Conservation (phyloP, 2,113 vertebrate genomes). For the Cebidichthys violaceus region DNA sequence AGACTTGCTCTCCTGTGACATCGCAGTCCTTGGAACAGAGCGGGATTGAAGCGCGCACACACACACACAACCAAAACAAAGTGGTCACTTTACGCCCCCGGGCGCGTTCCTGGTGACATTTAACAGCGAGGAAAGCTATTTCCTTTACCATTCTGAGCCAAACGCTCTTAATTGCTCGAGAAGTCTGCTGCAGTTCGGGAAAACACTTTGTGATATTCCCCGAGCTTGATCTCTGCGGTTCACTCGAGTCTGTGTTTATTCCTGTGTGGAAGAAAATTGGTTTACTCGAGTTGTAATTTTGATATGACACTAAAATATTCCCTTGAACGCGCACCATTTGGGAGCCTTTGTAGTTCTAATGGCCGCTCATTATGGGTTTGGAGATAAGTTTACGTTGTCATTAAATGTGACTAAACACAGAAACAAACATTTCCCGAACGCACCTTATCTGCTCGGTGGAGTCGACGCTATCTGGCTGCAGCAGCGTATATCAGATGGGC, state of each 20-base stretch:
- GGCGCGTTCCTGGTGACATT: slow-evolving; percentile 88
- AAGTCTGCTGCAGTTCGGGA: slow-evolving; percentile 87
- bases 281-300: slow-evolving; percentile 85
- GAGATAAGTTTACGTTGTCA: slow-evolving; percentile 82
- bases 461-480: slow-evolving; percentile 53
- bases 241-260: slow-evolving; percentile 88
- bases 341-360: slow-evolving; percentile 82
- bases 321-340: slow-evolving; percentile 79
- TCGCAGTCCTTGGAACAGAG: slow-evolving; percentile 52
- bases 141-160: slow-evolving; percentile 88
- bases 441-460: slow-evolving; percentile 81
- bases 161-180: slow-evolving; percentile 89
- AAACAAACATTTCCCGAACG: slow-evolving; percentile 82
- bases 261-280: slow-evolving; percentile 83
- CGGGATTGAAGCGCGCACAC: slow-evolving; percentile 64
- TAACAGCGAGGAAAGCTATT: slow-evolving; percentile 91
- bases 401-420: slow-evolving; percentile 79
- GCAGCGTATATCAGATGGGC: slow-evolving; percentile 68
- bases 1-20: slow-evolving; percentile 45
- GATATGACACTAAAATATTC: slow-evolving; percentile 85
- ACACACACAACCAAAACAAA: slow-evolving; percentile 82
- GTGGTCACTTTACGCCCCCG: slow-evolving; percentile 81
- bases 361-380: slow-evolving; percentile 83
- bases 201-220: slow-evolving; percentile 88
- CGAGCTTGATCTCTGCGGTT: slow-evolving; percentile 83